phyloP scores from a whole-genome alignment of 2,888 invertebrate genomes.

The Watsonalla binaria region DNA sequence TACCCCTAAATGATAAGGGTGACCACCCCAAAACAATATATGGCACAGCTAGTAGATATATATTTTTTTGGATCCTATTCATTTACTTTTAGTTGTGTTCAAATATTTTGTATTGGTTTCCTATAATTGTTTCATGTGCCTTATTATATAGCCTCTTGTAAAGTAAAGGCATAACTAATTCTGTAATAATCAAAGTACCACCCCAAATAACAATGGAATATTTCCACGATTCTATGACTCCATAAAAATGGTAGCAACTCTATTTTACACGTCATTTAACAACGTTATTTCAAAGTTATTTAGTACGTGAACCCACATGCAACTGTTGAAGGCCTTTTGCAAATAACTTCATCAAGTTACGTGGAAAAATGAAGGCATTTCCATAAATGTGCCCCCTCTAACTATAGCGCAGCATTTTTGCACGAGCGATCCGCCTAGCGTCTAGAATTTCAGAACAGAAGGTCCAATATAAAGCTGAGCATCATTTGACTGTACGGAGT shows the following conservation, averaged over 20 bases:
- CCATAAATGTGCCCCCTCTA: constrained; percentile 13
- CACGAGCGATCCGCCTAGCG: constrained; percentile 28
- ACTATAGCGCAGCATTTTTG: constrained; percentile 33
- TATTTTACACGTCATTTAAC: constrained; percentile 36
- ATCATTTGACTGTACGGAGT: constrained; percentile 43
- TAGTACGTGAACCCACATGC: constrained; percentile 35
- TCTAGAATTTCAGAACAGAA: constrained; percentile 25
- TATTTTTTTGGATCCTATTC: no score
- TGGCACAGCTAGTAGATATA: no score
- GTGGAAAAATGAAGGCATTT: constrained; percentile 51
- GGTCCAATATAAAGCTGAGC: constrained; percentile 27
- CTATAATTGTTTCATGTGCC: no score
- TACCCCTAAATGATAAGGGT: no score
- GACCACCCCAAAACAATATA: no score
- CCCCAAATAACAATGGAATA: background rate
- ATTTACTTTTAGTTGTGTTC: no score
- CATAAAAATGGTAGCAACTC: constrained; percentile 30
- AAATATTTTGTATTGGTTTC: no score
- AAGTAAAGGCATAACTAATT: no score
- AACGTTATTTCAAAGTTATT: constrained; percentile 33
- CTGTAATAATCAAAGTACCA: no score
- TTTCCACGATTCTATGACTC: constrained; percentile 4
- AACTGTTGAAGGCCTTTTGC: constrained; percentile 31
- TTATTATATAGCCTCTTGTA: no score
- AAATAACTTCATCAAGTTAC: constrained; percentile 35